These are phyloP conservation scores for Zaprionus obscuricornis DNA, from an alignment of 2,888 invertebrate species.

Conservation along the genomic window DNA sequence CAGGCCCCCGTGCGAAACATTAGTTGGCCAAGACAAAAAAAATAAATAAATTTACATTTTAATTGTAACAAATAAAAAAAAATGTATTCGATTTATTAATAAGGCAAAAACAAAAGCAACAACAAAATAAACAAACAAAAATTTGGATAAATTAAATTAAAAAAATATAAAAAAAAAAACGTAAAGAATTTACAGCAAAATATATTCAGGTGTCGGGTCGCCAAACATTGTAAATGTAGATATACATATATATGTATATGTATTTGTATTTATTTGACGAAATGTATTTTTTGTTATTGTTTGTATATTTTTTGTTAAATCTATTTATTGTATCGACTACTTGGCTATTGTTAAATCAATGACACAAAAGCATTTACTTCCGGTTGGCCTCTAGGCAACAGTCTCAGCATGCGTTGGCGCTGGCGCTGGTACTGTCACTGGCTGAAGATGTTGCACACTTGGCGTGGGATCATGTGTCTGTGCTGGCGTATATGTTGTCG, in stretches of 20 bases:
- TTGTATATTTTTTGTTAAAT: too few relatives aligned
- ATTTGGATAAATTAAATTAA: too few relatives aligned
- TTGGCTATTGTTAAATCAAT: conserved; percentile 28
- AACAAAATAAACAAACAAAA: neutral
- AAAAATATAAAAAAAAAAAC: conserved; percentile 22
- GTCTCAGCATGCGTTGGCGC: conserved; percentile 58
- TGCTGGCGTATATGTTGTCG: conserved; percentile 82
- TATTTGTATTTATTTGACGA: conserved; percentile 11
- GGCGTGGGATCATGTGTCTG: conserved; percentile 71
- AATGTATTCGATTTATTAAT: conserved; percentile 59
- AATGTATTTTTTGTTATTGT: conserved; percentile 7
- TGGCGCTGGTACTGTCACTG: conserved; percentile 29
- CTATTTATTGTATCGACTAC: conserved; percentile 2
- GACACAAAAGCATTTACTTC: conserved; percentile 27
- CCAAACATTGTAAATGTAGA: neutral
- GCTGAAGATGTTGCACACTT: conserved; percentile 15
- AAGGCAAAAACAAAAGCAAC: conserved; percentile 26
- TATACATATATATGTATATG: neutral
- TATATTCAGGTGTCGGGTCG: neutral
- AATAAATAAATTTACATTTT: conserved; percentile 27
- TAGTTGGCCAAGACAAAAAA: conserved; percentile 13
- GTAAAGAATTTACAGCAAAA: conserved; percentile 27
- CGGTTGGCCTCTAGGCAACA: conserved; percentile 44
- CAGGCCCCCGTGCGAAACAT: conserved; percentile 6
- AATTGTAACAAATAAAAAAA: conserved; percentile 42